Evolutionary conservation across 2,888 invertebrate species (phyloP).

Genomic region (Eucriotettix oculatus): DNA sequence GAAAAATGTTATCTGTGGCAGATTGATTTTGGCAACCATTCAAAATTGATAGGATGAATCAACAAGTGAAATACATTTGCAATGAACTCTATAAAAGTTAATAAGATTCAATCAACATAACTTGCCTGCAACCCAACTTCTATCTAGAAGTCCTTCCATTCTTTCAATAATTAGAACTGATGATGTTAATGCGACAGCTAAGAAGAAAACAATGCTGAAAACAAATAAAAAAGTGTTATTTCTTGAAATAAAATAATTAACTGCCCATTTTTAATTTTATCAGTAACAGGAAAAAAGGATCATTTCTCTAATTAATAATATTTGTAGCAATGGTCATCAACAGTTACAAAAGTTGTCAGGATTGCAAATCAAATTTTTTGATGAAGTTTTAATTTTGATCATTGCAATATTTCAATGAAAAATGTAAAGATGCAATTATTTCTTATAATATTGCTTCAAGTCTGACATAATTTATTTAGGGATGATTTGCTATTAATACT

Average conservation of each 20-base stretch:
- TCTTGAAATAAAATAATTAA: background rate
- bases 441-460: too few relatives aligned
- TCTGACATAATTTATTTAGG: too few relatives aligned
- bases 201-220: constrained; percentile 80
- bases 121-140: constrained; percentile 75
- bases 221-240: background rate
- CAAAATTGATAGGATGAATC: background rate
- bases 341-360: too few relatives aligned
- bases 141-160: constrained; percentile 78
- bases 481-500: too few relatives aligned
- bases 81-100: background rate
- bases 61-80: background rate
- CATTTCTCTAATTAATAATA: background rate
- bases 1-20: too few relatives aligned
- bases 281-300: background rate
- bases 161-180: constrained; percentile 80
- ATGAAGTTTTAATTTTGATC: too few relatives aligned
- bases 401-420: too few relatives aligned
- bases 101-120: background rate
- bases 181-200: constrained; percentile 87
- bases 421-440: too few relatives aligned
- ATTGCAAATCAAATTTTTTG: too few relatives aligned
- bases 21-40: too few relatives aligned
- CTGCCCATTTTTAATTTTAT: too few relatives aligned
- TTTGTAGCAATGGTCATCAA: too few relatives aligned